phyloP scores from a whole-genome alignment of 2,888 invertebrate genomes.

The Scaptomyza caliginosa region DNA sequence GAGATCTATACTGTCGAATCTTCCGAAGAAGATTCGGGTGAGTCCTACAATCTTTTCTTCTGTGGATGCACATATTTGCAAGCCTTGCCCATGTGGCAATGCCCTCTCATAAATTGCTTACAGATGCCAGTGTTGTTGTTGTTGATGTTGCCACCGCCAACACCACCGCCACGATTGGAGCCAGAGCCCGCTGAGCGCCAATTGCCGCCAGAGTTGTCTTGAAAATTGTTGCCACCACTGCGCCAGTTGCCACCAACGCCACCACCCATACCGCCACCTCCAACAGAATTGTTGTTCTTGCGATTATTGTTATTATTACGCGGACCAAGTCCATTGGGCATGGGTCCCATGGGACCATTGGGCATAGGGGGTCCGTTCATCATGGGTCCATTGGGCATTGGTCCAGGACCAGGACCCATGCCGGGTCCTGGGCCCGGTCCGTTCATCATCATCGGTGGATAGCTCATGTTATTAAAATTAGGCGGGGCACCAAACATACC shows the following conservation, averaged over 20 bases:
- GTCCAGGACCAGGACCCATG: conserved; percentile 42
- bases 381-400: conserved; percentile 55
- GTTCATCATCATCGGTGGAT: conserved; percentile 73
- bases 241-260: conserved; percentile 80
- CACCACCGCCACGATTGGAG: conserved; percentile 75
- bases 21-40: conserved; percentile 69
- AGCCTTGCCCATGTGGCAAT: conserved; percentile 91
- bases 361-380: conserved; percentile 34
- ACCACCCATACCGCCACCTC: conserved; percentile 60
- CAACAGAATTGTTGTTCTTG: conserved; percentile 46
- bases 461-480: conserved; percentile 66
- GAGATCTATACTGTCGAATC: conserved; percentile 72
- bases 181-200: conserved; percentile 86
- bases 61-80: conserved; percentile 93
- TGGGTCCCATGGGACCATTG: conserved; percentile 36
- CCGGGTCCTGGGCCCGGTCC: conserved; percentile 46
- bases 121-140: conserved; percentile 86
- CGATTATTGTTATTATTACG: conserved; percentile 74
- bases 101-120: conserved; percentile 92
- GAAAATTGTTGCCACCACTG: conserved; percentile 81
- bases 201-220: conserved; percentile 82
- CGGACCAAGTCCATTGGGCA: conserved; percentile 76
- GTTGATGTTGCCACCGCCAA: conserved; percentile 60
- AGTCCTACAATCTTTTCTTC: conserved; percentile 81
- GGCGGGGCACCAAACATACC: conserved; percentile 56